These are phyloP conservation scores for Hypolimnas misippus DNA, from an alignment of 2,888 invertebrate species.

Conservation along the genomic window DNA sequence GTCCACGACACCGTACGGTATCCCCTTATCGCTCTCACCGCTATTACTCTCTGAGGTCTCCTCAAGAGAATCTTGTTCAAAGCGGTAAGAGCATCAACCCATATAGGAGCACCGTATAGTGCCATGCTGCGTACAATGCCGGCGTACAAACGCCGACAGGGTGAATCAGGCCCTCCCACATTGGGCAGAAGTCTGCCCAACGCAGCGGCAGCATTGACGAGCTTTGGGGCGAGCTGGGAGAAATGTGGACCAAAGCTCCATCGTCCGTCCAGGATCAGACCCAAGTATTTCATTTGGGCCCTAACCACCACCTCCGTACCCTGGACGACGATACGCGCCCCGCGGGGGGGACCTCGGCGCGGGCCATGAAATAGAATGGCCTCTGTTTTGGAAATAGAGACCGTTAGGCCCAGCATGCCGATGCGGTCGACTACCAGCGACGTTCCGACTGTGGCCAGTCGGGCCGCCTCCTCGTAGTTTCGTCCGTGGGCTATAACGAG, in stretches of 20 bases:
- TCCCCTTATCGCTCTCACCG: no score
- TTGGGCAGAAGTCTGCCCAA: conserved; percentile 37
- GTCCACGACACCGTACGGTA: no score
- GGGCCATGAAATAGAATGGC: conserved; percentile 31
- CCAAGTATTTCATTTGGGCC: conserved; percentile 20
- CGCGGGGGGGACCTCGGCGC: conserved; percentile 20
- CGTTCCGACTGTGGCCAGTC: no score
- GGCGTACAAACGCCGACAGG: conserved; percentile 22
- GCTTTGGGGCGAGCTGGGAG: conserved; percentile 4
- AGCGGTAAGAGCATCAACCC: neutral
- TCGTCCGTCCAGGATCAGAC: conserved; percentile 26
- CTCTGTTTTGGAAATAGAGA: conserved; percentile 34
- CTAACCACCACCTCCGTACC: conserved; percentile 21
- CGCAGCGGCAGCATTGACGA: conserved; percentile 5
- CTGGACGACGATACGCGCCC: neutral
- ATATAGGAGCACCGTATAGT: conserved; percentile 26
- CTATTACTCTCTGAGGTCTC: no score
- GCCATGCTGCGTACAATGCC: conserved; percentile 28
- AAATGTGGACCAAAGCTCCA: conserved; percentile 29
- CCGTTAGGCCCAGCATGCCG: no score
- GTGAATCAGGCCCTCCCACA: conserved; percentile 18
- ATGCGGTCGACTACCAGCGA: no score
- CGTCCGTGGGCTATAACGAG: conserved; percentile 22
- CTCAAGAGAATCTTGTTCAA: no score
- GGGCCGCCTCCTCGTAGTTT: neutral